Evolutionary conservation across 2,888 invertebrate species (phyloP).

Genomic region (Agriopis marginaria): DNA sequence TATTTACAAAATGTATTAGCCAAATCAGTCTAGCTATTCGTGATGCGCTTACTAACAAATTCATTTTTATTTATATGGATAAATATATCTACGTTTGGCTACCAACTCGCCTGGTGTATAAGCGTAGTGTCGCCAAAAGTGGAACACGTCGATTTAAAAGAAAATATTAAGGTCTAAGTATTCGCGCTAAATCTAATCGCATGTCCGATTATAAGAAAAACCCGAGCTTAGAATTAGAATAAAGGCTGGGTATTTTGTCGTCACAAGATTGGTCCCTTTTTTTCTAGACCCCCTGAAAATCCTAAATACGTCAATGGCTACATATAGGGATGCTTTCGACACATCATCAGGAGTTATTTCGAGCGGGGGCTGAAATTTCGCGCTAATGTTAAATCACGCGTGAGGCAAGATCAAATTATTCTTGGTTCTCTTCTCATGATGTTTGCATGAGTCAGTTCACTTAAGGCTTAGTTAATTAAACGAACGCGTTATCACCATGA

Average conservation of each 20-base stretch:
- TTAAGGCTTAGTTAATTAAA: neutral
- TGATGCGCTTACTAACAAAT: no score
- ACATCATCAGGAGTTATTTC: slow-evolving; percentile 26
- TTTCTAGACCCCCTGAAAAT: neutral
- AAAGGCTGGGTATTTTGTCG: neutral
- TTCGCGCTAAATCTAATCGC: no score
- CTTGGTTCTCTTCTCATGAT: slow-evolving; percentile 12
- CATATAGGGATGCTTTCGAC: slow-evolving; percentile 26
- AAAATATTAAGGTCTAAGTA: no score
- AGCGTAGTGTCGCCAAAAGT: no score
- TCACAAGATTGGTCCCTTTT: neutral
- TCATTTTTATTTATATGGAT: no score
- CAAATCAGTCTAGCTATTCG: no score
- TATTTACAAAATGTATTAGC: no score
- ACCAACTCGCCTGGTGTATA: no score
- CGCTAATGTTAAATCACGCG: slow-evolving; percentile 23
- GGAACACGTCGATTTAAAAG: no score
- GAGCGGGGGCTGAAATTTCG: slow-evolving; percentile 4
- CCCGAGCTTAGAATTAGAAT: neutral
- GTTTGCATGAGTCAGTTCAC: neutral
- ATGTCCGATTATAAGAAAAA: no score
- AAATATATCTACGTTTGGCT: no score
- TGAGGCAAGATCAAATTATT: slow-evolving; percentile 15
- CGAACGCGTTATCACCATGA: neutral
- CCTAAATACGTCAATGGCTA: slow-evolving; percentile 2